Evolutionary conservation across 2,113 vertebrate genomes (phyloP).

Genomic region (Scophthalmus maximus): DNA sequence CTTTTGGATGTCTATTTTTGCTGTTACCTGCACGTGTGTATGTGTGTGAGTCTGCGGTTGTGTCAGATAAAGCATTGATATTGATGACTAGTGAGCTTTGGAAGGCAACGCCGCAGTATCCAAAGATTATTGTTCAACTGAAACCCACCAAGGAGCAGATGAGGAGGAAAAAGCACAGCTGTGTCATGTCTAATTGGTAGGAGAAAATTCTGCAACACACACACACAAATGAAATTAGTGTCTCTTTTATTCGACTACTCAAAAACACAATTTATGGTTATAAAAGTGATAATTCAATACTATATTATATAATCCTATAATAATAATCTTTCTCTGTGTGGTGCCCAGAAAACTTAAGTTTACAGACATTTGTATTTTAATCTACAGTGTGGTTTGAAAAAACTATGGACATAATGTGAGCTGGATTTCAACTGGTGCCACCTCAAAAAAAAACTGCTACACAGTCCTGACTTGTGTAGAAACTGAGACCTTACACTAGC

Average conservation of each 20-base stretch:
- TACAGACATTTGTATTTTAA: neutral
- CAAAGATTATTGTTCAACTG: slow-evolving; percentile 66
- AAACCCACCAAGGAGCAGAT: slow-evolving; percentile 61
- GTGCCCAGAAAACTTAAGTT: neutral
- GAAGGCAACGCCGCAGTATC: slow-evolving; percentile 37
- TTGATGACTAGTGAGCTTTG: slow-evolving; percentile 59
- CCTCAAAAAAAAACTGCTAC: neutral
- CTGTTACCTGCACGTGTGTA: slow-evolving; percentile 9
- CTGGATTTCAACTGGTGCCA: neutral
- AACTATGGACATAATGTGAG: neutral
- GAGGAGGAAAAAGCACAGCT: slow-evolving; percentile 67
- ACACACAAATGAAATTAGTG: neutral
- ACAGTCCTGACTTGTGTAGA: neutral
- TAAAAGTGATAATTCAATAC: neutral
- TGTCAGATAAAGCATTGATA: slow-evolving; percentile 46
- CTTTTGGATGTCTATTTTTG: slow-evolving; percentile 13
- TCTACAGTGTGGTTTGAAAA: neutral
- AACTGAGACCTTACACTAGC: slow-evolving; percentile 15
- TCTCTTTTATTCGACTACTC: neutral
- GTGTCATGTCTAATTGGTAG: slow-evolving; percentile 63
- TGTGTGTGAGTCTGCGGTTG: slow-evolving; percentile 10
- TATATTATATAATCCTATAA: no score
- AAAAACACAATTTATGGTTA: slow-evolving; percentile 3
- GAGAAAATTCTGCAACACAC: slow-evolving; percentile 22
- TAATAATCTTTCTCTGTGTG: neutral